Conservation (phyloP, 2,888 invertebrate genomes). For the Leptogaster cylindrica region DNA sequence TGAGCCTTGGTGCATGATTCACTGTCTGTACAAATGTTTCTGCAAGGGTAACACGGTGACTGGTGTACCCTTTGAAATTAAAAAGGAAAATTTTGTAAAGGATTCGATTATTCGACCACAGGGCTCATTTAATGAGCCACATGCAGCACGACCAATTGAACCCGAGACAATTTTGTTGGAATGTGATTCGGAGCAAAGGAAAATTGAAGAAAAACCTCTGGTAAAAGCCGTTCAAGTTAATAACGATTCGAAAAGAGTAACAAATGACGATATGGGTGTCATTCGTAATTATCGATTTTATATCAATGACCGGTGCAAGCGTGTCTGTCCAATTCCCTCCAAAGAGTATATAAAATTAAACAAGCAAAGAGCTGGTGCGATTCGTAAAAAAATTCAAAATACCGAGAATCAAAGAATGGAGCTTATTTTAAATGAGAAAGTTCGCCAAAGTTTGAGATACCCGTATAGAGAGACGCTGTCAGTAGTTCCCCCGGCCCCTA, state of each 20-base stretch:
- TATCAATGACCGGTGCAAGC: slow-evolving; percentile 12
- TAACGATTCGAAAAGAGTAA: neutral
- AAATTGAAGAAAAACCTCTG: too few relatives aligned
- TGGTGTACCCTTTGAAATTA: slow-evolving; percentile 52
- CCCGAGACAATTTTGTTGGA: too few relatives aligned
- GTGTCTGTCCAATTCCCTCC: neutral
- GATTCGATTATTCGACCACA: slow-evolving; percentile 47
- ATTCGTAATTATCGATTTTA: too few relatives aligned
- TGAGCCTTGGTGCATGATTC: slow-evolving; percentile 71
- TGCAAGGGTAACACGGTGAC: slow-evolving; percentile 63
- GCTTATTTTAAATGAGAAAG: neutral
- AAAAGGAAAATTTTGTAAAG: slow-evolving; percentile 53
- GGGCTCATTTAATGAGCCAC: slow-evolving; percentile 56
- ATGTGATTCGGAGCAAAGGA: neutral
- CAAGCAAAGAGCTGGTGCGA: neutral
- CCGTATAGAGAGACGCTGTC: too few relatives aligned
- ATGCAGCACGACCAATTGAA: neutral
- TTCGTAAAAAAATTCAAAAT: neutral
- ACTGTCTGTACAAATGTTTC: slow-evolving; percentile 71
- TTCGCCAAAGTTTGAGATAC: neutral
- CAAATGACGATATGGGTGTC: too few relatives aligned
- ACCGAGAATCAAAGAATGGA: neutral
- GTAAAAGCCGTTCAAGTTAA: neutral
- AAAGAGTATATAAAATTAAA: neutral
- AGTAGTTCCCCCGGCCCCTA: neutral